These are phyloP conservation scores for Hirundo rustica DNA, from an alignment of 2,797 vertebrate species.

Conservation along the genomic window DNA sequence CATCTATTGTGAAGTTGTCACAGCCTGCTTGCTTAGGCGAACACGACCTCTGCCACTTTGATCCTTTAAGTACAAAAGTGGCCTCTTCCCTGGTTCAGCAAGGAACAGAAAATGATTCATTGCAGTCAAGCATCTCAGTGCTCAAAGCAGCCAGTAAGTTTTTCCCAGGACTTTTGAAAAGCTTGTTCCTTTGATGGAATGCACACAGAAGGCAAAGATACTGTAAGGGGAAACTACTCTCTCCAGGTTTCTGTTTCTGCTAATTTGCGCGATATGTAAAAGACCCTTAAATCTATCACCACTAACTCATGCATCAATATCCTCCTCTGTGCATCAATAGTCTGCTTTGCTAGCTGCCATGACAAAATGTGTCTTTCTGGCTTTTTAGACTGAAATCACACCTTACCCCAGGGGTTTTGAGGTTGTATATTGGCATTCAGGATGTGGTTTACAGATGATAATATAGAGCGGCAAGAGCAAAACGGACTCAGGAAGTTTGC, in stretches of 20 bases:
- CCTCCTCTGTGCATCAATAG: background rate
- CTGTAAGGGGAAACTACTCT: background rate
- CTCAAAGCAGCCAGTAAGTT: constrained; percentile 34
- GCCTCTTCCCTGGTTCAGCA: constrained; percentile 12
- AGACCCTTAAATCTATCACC: background rate
- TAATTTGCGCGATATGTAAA: background rate
- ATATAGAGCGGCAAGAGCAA: background rate
- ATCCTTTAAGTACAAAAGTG: background rate
- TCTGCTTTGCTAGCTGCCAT: background rate
- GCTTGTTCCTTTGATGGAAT: background rate
- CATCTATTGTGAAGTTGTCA: constrained; percentile 1
- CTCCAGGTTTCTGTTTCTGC: background rate
- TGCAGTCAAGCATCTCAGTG: constrained; percentile 42
- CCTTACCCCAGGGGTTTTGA: background rate
- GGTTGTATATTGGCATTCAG: background rate
- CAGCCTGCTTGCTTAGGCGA: background rate
- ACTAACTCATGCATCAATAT: background rate
- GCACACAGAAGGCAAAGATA: background rate
- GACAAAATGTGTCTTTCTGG: background rate
- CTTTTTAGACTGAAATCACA: background rate
- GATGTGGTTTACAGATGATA: background rate
- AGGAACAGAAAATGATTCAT: constrained; percentile 41
- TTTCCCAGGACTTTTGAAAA: constrained; percentile 63
- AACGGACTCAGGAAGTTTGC: background rate
- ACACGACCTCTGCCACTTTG: background rate